Percentiles rank a stretch among this genome's conserved stretches.
Conservation (phyloP, 2,888 invertebrate genomes). For the Aleiodes alternator region DNA sequence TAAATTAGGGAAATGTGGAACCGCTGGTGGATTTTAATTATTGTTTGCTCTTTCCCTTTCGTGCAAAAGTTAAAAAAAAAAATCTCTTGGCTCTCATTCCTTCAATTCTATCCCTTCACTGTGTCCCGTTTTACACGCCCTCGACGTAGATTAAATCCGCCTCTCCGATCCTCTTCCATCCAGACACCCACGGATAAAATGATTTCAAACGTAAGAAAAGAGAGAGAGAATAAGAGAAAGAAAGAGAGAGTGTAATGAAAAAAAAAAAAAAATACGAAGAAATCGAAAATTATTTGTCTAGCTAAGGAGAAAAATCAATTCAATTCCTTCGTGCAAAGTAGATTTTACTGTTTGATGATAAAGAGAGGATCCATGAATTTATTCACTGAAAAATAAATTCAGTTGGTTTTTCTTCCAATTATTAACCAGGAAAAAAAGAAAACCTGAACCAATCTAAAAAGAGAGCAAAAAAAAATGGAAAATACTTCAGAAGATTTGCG, state of each 20-base stretch:
- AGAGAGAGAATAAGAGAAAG: too few relatives aligned
- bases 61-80: background rate
- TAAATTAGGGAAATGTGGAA: constrained; percentile 61
- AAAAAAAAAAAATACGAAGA: too few relatives aligned
- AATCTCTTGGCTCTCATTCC: constrained; percentile 22
- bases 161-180: constrained; percentile 4
- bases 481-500: too few relatives aligned
- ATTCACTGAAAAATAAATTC: background rate
- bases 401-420: background rate
- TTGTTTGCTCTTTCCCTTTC: constrained; percentile 58
- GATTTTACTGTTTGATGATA: background rate
- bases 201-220: constrained; percentile 8
- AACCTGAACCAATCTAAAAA: too few relatives aligned
- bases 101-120: background rate
- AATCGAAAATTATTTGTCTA: constrained; percentile 31
- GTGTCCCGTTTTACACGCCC: constrained; percentile 34
- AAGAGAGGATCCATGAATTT: too few relatives aligned
- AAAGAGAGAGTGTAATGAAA: too few relatives aligned
- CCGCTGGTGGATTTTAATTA: constrained; percentile 60
- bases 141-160: constrained; percentile 30
- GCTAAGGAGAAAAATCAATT: constrained; percentile 35
- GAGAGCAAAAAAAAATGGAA: too few relatives aligned
- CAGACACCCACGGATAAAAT: constrained; percentile 19
- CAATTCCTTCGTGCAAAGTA: constrained; percentile 16
- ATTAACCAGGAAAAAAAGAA: background rate